Base-by-base conservation (phyloP, 2,797 vertebrate species). In the Hydrophis major region DNA sequence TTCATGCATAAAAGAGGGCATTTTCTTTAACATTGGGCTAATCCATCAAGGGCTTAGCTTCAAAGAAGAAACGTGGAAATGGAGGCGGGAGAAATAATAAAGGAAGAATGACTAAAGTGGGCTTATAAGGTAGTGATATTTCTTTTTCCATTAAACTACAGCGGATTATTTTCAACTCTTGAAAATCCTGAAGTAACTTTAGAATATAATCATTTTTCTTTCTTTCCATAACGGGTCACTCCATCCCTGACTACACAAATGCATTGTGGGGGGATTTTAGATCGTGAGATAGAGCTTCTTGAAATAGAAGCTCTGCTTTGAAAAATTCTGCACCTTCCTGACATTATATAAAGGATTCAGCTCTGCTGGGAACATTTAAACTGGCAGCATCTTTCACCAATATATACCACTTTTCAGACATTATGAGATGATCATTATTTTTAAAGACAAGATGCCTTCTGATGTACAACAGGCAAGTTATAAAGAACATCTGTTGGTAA, bases 11-110 rank as follows among this genome's bases (percentile, higher is more conserved):
- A 98, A 98, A 98, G 97, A 97, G 98, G 97, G 97, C 97, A 98
- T 98, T 99, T 97, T 98, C 98, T 98, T 98, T 98, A 98, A 98
- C 97, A 97, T 96, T 97, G 95, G 97, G 97, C 97, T 98, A 97
- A 98, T 98, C 98, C 98, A 98, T 98, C 98, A 98, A 98, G 98
- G 97, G 98, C 98, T 98, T 98, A 98, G 97, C 98, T 98, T 98
- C 98, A 98, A 98, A 98, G 97, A 94, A 95, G 97, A 98, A 92
- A 91, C 28, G 95, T 93, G 63, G 57, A 89, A n/a, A 6, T 5
- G 92, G 74, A 66, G 25, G 69, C 8, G 42, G 42, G 78, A 25
- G 10, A 4, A 47, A 83, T 83, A 83, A 32, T 32, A 91, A 74
- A 91, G 60, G 61, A 86, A 93, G n/a, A 1, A 2, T 8, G 89